Percentiles rank a stretch among this genome's conserved stretches.
These are phyloP conservation scores for Pheucticus melanocephalus DNA, from an alignment of 2,113 vertebrate genomes.

Conservation along the genomic window DNA sequence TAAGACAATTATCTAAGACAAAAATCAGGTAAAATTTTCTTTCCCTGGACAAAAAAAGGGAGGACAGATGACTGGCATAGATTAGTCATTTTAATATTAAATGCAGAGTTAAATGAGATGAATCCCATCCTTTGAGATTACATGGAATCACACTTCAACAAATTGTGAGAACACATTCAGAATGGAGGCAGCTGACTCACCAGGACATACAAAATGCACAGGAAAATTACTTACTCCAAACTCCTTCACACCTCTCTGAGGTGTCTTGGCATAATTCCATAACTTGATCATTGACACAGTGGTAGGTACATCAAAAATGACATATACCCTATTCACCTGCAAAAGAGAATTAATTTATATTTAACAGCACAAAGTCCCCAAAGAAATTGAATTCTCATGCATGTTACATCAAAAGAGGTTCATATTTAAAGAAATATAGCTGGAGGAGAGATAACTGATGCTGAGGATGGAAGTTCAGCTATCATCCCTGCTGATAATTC, in stretches of 20 bases:
- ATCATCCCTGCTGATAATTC: not conserved
- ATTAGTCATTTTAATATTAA: slow-evolving; percentile 19
- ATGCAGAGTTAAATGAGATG: not conserved
- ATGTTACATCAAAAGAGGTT: not conserved
- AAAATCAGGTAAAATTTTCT: not conserved
- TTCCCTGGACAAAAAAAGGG: not conserved
- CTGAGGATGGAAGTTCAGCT: not conserved
- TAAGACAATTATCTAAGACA: not conserved
- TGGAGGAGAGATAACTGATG: not conserved
- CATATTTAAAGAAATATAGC: not conserved
- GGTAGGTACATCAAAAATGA: slow-evolving; percentile 93
- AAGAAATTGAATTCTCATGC: not conserved
- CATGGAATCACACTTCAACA: slow-evolving; percentile 28
- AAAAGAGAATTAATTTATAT: slow-evolving; percentile 11
- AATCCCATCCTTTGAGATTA: not conserved
- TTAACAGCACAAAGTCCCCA: not conserved
- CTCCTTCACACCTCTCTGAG: slow-evolving; percentile 93
- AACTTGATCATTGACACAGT: slow-evolving; percentile 96
- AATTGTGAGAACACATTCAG: not conserved
- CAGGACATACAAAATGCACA: not conserved
- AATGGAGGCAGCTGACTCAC: not conserved
- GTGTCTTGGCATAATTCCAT: slow-evolving; percentile 97
- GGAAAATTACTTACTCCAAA: slow-evolving; percentile 85
- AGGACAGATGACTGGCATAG: not conserved
- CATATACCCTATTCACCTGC: slow-evolving; percentile 94